Evolutionary conservation across 2,113 vertebrate species (phyloP), one percentile per base, ranked within the genome.

Genomic region (Riparia riparia): DNA sequence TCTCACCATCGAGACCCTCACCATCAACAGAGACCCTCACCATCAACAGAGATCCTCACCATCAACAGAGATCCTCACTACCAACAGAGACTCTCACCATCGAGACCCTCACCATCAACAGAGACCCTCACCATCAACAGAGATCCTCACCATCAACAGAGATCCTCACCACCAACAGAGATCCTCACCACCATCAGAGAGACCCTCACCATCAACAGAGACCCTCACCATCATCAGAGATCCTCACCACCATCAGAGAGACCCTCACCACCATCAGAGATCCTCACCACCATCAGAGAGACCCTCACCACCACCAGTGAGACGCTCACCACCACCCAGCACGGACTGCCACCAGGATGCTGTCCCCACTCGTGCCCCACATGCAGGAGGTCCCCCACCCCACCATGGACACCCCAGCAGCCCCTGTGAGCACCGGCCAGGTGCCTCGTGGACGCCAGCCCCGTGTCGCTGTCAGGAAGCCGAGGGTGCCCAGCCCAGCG

Each of bases 391-490:
- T 28, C 4, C 21, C 37, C 28, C 10, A 10, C 32, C 32, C 9
- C 29, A 17, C 22, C 34, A 5, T 1, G 7, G 24, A 31, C 17
- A 49, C 5, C 7, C 41, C 60, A 60, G 57, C 41, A 32, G 2
- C 24, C 19, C 64, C 45, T n/a, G 29, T 9, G 28, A 42, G 29
- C 37, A 9, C 9, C 17, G 41, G 20, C 24, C 61, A 17, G 6
- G 51, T 32, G 47, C 66, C 44, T 37, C 29, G 7, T 4, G 72
- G 42, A 10, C 65, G 72, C 14, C 32, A 25, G 13, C 21, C 37
- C 34, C 17, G 1, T 18, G 50, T 3, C 63, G 41, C 56, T 2
- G 1, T 2, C 39, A 41, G 21, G 28, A 12, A 76, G 25, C 12
- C 1, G 2, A 83, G 28, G 4, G 7, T 34, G 17, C 26, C 28